Evolutionary conservation across 1,140 invertebrate genomes (phyloP).

Genomic region (Solen grandis): DNA sequence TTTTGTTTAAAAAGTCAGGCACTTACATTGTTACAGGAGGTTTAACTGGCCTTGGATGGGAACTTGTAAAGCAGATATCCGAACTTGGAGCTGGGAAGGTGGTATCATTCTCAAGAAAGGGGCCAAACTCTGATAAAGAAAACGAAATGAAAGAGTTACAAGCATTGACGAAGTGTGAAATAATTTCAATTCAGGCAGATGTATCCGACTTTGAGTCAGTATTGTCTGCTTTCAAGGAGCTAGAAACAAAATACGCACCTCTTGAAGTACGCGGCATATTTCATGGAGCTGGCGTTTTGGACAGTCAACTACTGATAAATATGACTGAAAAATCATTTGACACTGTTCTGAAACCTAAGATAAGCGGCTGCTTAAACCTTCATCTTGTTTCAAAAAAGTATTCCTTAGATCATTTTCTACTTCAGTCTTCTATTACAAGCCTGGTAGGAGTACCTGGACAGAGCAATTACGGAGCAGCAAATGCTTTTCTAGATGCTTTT

Average conservation of each 20-base stretch:
- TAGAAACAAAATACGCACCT: neutral
- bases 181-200: slow-evolving; percentile 60
- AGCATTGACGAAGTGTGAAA: slow-evolving; percentile 37
- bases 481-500: slow-evolving; percentile 56
- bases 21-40: slow-evolving; percentile 72
- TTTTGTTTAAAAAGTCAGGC: slow-evolving; percentile 40
- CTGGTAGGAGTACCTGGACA: slow-evolving; percentile 53
- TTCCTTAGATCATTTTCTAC: slow-evolving; percentile 58
- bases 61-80: slow-evolving; percentile 64
- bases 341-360: slow-evolving; percentile 13
- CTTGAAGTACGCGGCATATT: slow-evolving; percentile 65
- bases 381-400: slow-evolving; percentile 28
- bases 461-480: slow-evolving; percentile 58
- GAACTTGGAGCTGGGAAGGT: slow-evolving; percentile 63
- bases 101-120: slow-evolving; percentile 60
- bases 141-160: slow-evolving; percentile 53
- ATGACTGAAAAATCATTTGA: neutral
- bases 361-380: slow-evolving; percentile 42
- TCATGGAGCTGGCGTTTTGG: slow-evolving; percentile 68
- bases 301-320: neutral
- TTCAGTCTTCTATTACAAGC: slow-evolving; percentile 56
- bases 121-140: slow-evolving; percentile 25
- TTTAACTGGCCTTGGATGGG: slow-evolving; percentile 73
- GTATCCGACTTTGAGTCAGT: slow-evolving; percentile 37
- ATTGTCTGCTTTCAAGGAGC: neutral